Percentiles rank a stretch among this genome's conserved stretches.
Conservation (phyloP, 2,797 vertebrate genomes). For the Mastacembelus armatus region DNA sequence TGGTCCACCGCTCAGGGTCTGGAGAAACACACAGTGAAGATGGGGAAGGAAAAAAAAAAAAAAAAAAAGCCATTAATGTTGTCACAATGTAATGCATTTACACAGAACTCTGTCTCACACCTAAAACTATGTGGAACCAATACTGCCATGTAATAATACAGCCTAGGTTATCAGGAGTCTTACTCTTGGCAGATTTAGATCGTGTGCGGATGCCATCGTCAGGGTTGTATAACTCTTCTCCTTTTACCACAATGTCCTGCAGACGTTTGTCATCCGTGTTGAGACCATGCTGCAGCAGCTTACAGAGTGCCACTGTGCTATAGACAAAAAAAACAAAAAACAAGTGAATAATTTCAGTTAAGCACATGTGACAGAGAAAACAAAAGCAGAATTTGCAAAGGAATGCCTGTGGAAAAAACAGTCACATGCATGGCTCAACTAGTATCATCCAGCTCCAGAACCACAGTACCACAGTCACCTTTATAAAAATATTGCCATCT, state of each 20-base stretch:
- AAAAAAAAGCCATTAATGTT: no score
- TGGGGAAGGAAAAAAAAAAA: no score
- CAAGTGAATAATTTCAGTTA: no score
- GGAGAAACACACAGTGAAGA: conserved; percentile 7
- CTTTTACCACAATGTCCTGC: conserved; percentile 96
- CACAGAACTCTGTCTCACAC: not conserved
- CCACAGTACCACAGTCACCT: no score
- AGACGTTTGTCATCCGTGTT: conserved; percentile 96
- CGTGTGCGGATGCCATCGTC: conserved; percentile 96
- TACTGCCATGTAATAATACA: not conserved
- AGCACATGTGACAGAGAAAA: not conserved
- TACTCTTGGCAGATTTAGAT: conserved; percentile 95
- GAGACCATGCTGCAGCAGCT: conserved; percentile 97
- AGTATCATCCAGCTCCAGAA: not conserved
- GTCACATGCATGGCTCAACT: not conserved
- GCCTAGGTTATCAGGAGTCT: conserved; percentile 39
- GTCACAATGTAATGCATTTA: no score
- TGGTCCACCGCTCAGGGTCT: conserved; percentile 98
- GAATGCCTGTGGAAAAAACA: no score
- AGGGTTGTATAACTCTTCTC: conserved; percentile 92
- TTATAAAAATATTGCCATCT: not conserved
- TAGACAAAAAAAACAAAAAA: not conserved
- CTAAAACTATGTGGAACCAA: no score
- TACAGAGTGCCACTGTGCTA: conserved; percentile 96
- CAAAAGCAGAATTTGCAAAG: not conserved